Evolutionary conservation across 2,888 invertebrate species (phyloP).

Genomic region (Caenorhabditis sp.): DNA sequence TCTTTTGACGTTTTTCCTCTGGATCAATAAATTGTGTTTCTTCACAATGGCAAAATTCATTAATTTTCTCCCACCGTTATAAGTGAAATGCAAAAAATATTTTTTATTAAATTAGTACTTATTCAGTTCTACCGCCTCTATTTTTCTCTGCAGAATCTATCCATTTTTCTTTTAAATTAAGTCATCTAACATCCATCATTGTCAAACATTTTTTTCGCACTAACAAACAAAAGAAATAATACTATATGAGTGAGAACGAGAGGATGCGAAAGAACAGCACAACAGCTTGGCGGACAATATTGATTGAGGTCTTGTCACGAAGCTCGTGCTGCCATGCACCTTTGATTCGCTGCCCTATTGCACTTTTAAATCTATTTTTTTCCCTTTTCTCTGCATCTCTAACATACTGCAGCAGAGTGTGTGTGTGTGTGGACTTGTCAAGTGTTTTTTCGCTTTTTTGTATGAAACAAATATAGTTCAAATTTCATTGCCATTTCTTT

Average conservation of each 20-base stretch:
- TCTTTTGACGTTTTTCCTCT: too few relatives aligned
- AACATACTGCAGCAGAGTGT: not conserved
- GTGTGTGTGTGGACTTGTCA: not conserved
- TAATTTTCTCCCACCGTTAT: too few relatives aligned
- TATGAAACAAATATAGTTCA: not conserved
- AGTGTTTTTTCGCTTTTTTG: not conserved
- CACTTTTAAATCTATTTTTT: not conserved
- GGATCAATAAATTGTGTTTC: too few relatives aligned
- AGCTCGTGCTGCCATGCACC: slow-evolving; percentile 7
- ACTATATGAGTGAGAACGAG: not conserved
- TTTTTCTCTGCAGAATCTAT: not conserved
- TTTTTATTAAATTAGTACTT: too few relatives aligned
- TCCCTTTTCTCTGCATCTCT: not conserved
- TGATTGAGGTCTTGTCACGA: slow-evolving; percentile 6
- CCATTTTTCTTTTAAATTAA: not conserved
- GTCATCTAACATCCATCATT: not conserved
- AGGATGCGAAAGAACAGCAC: not conserved
- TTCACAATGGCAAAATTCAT: too few relatives aligned
- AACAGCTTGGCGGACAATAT: not conserved
- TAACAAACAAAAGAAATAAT: not conserved
- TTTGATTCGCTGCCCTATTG: slow-evolving; percentile 6
- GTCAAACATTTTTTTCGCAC: slow-evolving; percentile 2
- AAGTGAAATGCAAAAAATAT: too few relatives aligned
- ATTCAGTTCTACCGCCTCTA: not conserved
- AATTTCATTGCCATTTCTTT: not conserved